phyloP scores from a whole-genome alignment of 2,797 vertebrate species.

The Intellagama lesueurii region DNA sequence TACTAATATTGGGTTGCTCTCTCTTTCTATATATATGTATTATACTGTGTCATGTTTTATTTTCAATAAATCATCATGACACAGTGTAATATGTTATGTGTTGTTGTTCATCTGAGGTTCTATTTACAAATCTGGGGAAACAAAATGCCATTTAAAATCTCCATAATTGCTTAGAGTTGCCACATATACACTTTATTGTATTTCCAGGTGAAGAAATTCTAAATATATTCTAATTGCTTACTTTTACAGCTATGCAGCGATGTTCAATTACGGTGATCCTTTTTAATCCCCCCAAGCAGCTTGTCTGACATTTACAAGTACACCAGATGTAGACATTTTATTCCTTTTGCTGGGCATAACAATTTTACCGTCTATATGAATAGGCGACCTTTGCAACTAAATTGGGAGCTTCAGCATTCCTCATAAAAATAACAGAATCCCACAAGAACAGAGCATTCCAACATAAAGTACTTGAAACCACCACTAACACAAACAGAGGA shows the following conservation, averaged over 20 bases:
- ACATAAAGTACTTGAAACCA: not conserved
- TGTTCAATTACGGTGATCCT: slow-evolving; percentile 54
- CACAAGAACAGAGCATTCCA: not conserved
- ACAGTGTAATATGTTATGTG: no score
- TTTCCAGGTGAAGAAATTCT: slow-evolving; percentile 43
- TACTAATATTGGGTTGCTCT: not conserved
- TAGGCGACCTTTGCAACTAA: slow-evolving; percentile 32
- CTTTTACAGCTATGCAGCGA: slow-evolving; percentile 45
- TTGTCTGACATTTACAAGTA: slow-evolving; percentile 58
- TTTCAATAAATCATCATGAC: no score
- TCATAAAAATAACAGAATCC: slow-evolving; percentile 41
- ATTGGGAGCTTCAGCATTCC: slow-evolving; percentile 30
- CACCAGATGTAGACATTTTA: slow-evolving; percentile 41
- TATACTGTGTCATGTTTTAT: no score
- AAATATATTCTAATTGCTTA: slow-evolving; percentile 61
- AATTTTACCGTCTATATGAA: slow-evolving; percentile 35
- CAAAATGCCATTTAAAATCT: slow-evolving; percentile 3
- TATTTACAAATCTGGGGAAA: not conserved
- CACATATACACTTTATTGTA: not conserved
- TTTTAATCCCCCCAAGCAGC: slow-evolving; percentile 37
- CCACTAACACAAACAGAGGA: slow-evolving; percentile 14
- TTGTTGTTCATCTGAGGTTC: no score
- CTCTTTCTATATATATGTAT: not conserved
- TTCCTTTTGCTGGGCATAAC: slow-evolving; percentile 51
- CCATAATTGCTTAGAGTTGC: not conserved